Conservation (phyloP, 2,888 invertebrate species). For the Xestia c-nigrum region DNA sequence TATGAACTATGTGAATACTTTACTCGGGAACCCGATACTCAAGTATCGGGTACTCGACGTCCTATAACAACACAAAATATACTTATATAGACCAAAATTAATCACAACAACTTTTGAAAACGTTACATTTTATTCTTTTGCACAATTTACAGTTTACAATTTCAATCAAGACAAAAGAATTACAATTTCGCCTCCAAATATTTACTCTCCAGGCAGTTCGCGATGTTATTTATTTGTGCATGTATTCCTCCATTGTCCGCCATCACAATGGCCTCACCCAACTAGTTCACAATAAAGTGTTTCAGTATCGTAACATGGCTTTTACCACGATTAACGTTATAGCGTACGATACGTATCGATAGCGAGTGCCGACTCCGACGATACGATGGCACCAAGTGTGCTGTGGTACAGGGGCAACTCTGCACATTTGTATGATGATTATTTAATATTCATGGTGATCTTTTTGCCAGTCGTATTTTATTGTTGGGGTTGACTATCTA, state of each 20-base stretch:
- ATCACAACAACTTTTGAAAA: slow-evolving; percentile 1
- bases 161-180: slow-evolving; percentile 33
- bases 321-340: slow-evolving; percentile 42
- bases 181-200: slow-evolving; percentile 13
- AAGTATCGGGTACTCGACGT: too few species aligned
- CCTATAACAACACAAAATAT: too few species aligned
- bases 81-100: not conserved
- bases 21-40: too few species aligned
- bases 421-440: slow-evolving; percentile 45
- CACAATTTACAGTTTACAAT: slow-evolving; percentile 11
- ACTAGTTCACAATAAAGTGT: slow-evolving; percentile 46
- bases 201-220: slow-evolving; percentile 9
- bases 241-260: slow-evolving; percentile 21
- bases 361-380: not conserved
- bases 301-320: slow-evolving; percentile 41
- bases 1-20: too few species aligned
- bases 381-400: not conserved
- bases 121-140: slow-evolving; percentile 16
- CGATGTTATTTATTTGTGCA: slow-evolving; percentile 21
- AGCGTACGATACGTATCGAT: slow-evolving; percentile 17
- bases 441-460: slow-evolving; percentile 51
- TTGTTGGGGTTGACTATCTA: slow-evolving; percentile 14
- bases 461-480: slow-evolving; percentile 29
- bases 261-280: slow-evolving; percentile 23
- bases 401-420: slow-evolving; percentile 36